Percentiles rank a stretch among this genome's conserved stretches.
Evolutionary conservation across 2,113 vertebrate species (phyloP).

Genomic region (Mobula hypostoma): DNA sequence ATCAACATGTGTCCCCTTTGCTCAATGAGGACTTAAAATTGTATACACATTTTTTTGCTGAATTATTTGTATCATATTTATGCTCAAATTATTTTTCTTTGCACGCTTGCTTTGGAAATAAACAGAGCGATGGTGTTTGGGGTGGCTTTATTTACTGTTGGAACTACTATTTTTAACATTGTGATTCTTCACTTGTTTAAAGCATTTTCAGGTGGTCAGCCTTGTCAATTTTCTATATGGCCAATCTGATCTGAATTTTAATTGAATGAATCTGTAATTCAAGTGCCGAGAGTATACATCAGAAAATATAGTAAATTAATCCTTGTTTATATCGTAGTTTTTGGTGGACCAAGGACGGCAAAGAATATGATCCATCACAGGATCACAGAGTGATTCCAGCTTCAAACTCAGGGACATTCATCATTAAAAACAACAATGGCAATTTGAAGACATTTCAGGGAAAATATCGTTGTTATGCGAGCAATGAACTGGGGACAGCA

Average conservation of each 20-base stretch:
- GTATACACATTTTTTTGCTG: not conserved
- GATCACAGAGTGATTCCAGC: constrained; percentile 67
- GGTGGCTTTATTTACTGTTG: not conserved
- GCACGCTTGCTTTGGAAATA: not conserved
- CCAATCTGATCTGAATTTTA: not conserved
- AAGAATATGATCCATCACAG: constrained; percentile 69
- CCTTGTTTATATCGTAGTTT: constrained; percentile 58
- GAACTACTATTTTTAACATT: not conserved
- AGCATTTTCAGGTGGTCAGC: too few species aligned
- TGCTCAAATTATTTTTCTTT: not conserved
- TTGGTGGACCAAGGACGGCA: constrained; percentile 81
- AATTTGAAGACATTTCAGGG: constrained; percentile 83
- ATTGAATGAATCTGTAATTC: not conserved
- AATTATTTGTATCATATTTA: not conserved
- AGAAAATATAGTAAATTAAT: not conserved
- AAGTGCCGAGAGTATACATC: too few species aligned
- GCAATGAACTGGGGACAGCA: constrained; percentile 76
- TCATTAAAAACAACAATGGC: constrained; percentile 73
- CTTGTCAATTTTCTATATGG: not conserved
- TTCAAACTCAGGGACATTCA: constrained; percentile 80
- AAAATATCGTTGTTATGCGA: constrained; percentile 80
- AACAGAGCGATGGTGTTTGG: not conserved
- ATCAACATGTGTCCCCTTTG: not conserved
- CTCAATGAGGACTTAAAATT: not conserved
- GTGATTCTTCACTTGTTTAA: too few species aligned